Conservation (phyloP, 2,888 invertebrate genomes). For the Argyra leucocephala region DNA sequence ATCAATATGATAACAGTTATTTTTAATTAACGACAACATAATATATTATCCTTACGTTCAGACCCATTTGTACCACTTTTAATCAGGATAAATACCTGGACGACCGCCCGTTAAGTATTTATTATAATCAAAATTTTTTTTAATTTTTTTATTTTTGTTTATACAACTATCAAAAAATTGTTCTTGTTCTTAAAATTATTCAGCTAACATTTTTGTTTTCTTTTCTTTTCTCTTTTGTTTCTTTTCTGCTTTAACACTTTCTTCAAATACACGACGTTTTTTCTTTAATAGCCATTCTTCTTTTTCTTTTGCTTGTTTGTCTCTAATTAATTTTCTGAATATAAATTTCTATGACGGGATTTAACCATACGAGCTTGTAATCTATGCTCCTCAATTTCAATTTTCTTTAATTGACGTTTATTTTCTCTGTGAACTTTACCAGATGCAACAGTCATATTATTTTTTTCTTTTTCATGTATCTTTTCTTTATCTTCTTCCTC, state of each 20-base stretch:
- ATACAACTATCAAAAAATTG: no score
- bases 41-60: no score
- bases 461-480: slow-evolving; percentile 51
- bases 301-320: slow-evolving; percentile 48
- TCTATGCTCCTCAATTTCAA: slow-evolving; percentile 42
- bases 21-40: no score
- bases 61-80: no score
- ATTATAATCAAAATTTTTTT: no score
- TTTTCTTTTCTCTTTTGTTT: slow-evolving; percentile 48
- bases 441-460: slow-evolving; percentile 61
- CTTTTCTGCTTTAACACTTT: slow-evolving; percentile 49
- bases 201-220: slow-evolving; percentile 36
- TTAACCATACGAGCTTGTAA: slow-evolving; percentile 81
- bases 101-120: no score
- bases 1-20: no score
- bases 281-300: slow-evolving; percentile 70
- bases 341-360: slow-evolving; percentile 84
- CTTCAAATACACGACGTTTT: slow-evolving; percentile 64
- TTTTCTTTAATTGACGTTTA: slow-evolving; percentile 55
- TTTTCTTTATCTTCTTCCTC: slow-evolving; percentile 44
- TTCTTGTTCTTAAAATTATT: no score
- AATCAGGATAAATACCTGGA: no score
- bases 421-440: slow-evolving; percentile 62
- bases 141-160: no score
- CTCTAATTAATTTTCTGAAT: slow-evolving; percentile 68